These are phyloP conservation scores for Batillaria attramentaria DNA, from an alignment of 1,140 invertebrate genomes.

Conservation along the genomic window DNA sequence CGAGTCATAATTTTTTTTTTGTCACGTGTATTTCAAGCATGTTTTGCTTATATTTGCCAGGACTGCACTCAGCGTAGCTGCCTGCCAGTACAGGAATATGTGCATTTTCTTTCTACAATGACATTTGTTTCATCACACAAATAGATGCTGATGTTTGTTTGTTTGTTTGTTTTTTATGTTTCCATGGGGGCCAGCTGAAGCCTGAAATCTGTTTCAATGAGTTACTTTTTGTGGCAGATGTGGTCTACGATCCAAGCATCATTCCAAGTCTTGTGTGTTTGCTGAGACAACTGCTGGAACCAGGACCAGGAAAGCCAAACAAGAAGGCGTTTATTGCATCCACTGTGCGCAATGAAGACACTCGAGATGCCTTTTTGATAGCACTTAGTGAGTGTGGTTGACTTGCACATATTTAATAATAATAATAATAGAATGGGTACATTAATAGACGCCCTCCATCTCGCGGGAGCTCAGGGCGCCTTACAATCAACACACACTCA, in stretches of 20 bases:
- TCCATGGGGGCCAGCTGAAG: background rate
- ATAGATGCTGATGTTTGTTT: background rate
- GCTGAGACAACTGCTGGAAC: slow-evolving; percentile 50
- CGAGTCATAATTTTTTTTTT: no score
- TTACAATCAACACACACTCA: no score
- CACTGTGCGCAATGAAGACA: slow-evolving; percentile 67
- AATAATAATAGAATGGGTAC: background rate
- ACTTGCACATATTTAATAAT: no score
- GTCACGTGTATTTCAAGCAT: no score
- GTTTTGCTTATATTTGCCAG: no score
- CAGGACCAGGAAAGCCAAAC: slow-evolving; percentile 18
- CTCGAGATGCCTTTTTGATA: slow-evolving; percentile 62
- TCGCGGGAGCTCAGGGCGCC: no score
- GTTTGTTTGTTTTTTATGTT: no score
- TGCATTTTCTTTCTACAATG: no score
- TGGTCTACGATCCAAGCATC: slow-evolving; percentile 64
- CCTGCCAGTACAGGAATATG: no score
- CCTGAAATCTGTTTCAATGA: background rate
- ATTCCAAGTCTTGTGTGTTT: slow-evolving; percentile 60
- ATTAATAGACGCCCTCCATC: no score
- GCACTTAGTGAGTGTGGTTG: slow-evolving; percentile 58
- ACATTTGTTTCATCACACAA: background rate
- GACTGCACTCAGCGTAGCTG: no score
- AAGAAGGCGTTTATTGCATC: slow-evolving; percentile 62
- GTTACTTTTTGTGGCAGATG: no score